A percentile compares a stretch with the other conserved stretches of the same genome.
Evolutionary conservation across 2,113 vertebrate genomes (phyloP).

Genomic region (Chamaea fasciata): DNA sequence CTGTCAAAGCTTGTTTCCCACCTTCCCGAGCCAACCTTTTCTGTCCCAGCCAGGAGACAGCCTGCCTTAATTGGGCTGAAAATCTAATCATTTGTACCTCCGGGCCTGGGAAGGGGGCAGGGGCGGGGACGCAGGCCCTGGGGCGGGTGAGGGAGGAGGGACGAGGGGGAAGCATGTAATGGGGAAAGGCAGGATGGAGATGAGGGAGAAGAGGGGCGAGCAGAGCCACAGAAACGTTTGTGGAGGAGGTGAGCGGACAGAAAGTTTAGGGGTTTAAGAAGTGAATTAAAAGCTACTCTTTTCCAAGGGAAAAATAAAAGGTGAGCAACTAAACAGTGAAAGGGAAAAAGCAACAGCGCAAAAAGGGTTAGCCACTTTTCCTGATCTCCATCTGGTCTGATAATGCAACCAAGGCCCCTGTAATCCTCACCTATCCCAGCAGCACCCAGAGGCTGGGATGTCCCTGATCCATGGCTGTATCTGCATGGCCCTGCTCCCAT

Average conservation of each 20-base stretch:
- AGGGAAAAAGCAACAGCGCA: not conserved
- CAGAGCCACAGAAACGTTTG: not conserved
- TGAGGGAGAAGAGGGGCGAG: not conserved
- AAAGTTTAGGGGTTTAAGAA: not conserved
- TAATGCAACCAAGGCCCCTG: not conserved
- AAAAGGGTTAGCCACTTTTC: accelerated
- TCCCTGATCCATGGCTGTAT: accelerated
- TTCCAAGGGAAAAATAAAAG: not conserved
- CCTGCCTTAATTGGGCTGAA: slow-evolving; percentile 72
- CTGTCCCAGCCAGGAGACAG: slow-evolving; percentile 59
- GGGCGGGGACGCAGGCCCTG: not conserved
- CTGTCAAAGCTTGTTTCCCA: slow-evolving; percentile 70
- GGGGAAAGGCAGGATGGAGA: not conserved
- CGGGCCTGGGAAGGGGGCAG: slow-evolving; percentile 53
- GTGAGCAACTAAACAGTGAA: not conserved
- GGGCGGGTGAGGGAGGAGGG: not conserved
- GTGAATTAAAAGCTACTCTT: not conserved
- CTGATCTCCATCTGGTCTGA: not conserved
- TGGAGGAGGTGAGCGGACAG: not conserved
- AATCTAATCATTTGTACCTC: slow-evolving; percentile 73
- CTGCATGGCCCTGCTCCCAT: not conserved
- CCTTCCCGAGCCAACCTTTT: slow-evolving; percentile 61
- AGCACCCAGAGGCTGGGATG: not conserved
- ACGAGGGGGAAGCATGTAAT: not conserved
- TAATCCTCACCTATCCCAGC: not conserved